These are phyloP conservation scores for Odontomachus brunneus DNA, from an alignment of 1,140 invertebrate genomes.

Conservation along the genomic window DNA sequence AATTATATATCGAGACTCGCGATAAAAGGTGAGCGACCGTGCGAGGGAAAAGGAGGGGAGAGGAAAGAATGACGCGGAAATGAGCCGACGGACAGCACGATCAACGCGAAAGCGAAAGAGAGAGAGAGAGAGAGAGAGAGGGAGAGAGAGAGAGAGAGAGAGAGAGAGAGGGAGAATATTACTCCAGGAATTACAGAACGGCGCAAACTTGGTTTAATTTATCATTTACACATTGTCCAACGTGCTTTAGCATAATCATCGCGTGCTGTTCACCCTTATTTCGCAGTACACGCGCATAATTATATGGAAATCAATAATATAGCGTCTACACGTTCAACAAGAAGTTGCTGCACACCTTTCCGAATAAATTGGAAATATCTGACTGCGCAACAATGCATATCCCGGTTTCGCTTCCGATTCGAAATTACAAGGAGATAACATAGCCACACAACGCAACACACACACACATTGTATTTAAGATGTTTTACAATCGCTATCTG, in stretches of 20 bases:
- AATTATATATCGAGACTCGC: slow-evolving; percentile 47
- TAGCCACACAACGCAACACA: too few relatives aligned
- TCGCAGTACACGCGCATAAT: slow-evolving; percentile 50
- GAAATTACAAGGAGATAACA: too few relatives aligned
- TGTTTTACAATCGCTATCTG: too few relatives aligned
- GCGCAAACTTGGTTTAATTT: slow-evolving; percentile 49
- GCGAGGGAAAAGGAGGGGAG: neutral
- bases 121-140: neutral
- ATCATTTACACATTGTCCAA: slow-evolving; percentile 58
- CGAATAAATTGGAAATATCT: slow-evolving; percentile 43
- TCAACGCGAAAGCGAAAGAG: neutral
- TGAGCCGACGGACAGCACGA: neutral
- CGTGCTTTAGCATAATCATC: slow-evolving; percentile 42
- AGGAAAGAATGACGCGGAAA: slow-evolving; percentile 3
- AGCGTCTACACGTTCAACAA: slow-evolving; percentile 35
- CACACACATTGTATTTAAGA: too few relatives aligned
- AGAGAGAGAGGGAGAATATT: slow-evolving; percentile 5
- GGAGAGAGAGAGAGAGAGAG: neutral
- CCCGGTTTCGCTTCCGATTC: neutral
- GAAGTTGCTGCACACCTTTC: slow-evolving; percentile 15
- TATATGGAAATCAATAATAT: slow-evolving; percentile 56
- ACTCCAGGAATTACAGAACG: neutral
- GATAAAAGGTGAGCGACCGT: slow-evolving; percentile 32
- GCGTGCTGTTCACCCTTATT: slow-evolving; percentile 47
- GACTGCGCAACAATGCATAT: slow-evolving; percentile 20